Percentiles rank a stretch among this genome's conserved stretches.
phyloP scores from a whole-genome alignment of 1,140 invertebrate species.

The Lanistes nyassanus region DNA sequence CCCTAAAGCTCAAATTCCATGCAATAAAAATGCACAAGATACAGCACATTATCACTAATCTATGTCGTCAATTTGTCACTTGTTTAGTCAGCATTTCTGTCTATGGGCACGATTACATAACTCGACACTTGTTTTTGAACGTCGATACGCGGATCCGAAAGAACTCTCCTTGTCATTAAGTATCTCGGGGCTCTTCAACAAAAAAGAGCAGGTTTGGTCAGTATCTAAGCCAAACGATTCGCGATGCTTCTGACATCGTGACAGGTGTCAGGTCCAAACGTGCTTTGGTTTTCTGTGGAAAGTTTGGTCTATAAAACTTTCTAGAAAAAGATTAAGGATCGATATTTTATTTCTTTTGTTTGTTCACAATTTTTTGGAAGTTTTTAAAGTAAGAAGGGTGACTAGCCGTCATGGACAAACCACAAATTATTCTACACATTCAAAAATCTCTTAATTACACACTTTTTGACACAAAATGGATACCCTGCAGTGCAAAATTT shows the following conservation, averaged over 20 bases:
- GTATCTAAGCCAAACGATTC: slow-evolving; percentile 9
- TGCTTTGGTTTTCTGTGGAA: not conserved
- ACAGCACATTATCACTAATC: not conserved
- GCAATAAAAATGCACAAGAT: not conserved
- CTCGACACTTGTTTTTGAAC: not conserved
- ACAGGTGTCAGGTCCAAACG: slow-evolving; percentile 8
- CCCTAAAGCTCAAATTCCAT: not conserved
- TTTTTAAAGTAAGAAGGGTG: not conserved
- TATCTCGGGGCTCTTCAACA: not conserved
- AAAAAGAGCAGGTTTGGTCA: slow-evolving; percentile 3
- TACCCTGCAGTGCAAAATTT: slow-evolving; percentile 92
- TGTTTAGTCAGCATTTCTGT: not conserved
- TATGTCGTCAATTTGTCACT: not conserved
- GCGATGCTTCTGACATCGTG: not conserved
- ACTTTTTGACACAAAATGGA: slow-evolving; percentile 93
- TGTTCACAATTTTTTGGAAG: not conserved
- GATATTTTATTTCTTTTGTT: not conserved
- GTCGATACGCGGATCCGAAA: not conserved
- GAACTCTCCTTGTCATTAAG: not conserved
- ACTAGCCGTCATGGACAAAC: slow-evolving; percentile 76
- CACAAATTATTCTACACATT: slow-evolving; percentile 89
- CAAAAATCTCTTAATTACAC: slow-evolving; percentile 87
- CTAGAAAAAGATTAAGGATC: not conserved
- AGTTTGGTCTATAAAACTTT: not conserved
- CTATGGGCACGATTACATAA: not conserved